Evolutionary conservation across 2,113 vertebrate species (phyloP).

Genomic region (Archocentrus centrarchus): DNA sequence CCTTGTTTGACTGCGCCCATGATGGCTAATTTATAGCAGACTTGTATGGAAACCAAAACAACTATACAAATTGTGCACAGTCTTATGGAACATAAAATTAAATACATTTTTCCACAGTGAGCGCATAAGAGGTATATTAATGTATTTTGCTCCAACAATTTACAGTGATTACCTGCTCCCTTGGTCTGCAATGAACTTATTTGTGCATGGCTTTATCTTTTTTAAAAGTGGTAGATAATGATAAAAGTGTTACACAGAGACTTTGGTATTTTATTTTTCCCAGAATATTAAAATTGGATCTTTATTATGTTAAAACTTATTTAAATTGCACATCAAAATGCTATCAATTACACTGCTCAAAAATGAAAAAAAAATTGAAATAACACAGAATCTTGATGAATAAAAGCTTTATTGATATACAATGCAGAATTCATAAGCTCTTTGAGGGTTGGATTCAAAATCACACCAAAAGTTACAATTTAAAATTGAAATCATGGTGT

Average conservation of each 20-base stretch:
- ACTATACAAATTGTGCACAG: conserved; percentile 5
- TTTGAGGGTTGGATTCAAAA: neutral
- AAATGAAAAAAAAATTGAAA: neutral
- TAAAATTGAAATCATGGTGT: neutral
- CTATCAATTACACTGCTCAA: conserved; percentile 6
- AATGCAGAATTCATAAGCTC: neutral
- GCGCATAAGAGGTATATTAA: conserved; percentile 14
- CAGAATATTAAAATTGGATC: neutral
- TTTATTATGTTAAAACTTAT: neutral
- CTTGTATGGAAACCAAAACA: conserved; percentile 2
- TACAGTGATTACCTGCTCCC: conserved; percentile 26
- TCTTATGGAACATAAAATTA: conserved; percentile 10
- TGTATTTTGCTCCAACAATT: conserved; percentile 33
- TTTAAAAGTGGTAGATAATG: neutral
- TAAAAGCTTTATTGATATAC: neutral
- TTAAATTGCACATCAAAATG: neutral
- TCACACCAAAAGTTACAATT: neutral
- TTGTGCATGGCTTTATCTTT: neutral
- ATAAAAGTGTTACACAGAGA: conserved; percentile 4
- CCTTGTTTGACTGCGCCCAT: conserved; percentile 31
- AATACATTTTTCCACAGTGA: conserved; percentile 16
- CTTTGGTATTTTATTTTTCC: neutral
- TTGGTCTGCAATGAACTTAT: neutral
- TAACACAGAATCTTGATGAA: rapidly evolving
- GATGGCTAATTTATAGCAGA: conserved; percentile 11